A percentile compares a stretch with the other conserved stretches of the same genome.
phyloP scores from a whole-genome alignment of 1,140 invertebrate genomes.

The Platorchestia sp. region DNA sequence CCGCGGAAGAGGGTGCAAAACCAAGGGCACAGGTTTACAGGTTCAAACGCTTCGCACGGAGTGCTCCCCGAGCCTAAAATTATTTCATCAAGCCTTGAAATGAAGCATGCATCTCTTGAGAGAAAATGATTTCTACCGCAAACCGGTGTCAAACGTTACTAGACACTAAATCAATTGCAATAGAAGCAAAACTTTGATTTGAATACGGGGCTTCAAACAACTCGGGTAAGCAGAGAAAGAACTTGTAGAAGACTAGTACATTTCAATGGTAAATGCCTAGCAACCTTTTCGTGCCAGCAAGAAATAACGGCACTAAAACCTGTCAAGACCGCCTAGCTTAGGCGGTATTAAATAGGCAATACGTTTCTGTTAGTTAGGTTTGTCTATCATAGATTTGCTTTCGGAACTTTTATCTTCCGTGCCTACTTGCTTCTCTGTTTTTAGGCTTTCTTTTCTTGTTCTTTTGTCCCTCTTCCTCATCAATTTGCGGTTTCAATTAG shows the following conservation, averaged over 20 bases:
- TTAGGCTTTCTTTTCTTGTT: too few species aligned
- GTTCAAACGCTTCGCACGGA: neutral
- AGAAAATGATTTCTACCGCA: neutral
- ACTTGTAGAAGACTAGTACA: neutral
- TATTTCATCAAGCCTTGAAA: neutral
- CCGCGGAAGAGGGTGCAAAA: neutral
- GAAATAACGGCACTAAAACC: too few species aligned
- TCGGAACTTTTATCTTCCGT: too few species aligned
- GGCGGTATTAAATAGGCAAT: too few species aligned
- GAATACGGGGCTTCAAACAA: neutral
- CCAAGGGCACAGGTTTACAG: neutral
- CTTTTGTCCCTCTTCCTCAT: too few species aligned
- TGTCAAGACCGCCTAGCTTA: too few species aligned
- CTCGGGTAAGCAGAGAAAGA: neutral
- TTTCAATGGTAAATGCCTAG: neutral
- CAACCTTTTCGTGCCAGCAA: neutral
- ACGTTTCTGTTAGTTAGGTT: too few species aligned
- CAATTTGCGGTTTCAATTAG: too few species aligned
- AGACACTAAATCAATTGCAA: neutral
- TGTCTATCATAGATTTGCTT: too few species aligned
- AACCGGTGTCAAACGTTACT: neutral
- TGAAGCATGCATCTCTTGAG: neutral
- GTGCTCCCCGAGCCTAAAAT: neutral
- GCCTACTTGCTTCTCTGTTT: too few species aligned
- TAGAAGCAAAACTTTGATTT: neutral